Evolutionary conservation across 1,140 invertebrate genomes (phyloP).

Genomic region (Calliopsis andreniformis): DNA sequence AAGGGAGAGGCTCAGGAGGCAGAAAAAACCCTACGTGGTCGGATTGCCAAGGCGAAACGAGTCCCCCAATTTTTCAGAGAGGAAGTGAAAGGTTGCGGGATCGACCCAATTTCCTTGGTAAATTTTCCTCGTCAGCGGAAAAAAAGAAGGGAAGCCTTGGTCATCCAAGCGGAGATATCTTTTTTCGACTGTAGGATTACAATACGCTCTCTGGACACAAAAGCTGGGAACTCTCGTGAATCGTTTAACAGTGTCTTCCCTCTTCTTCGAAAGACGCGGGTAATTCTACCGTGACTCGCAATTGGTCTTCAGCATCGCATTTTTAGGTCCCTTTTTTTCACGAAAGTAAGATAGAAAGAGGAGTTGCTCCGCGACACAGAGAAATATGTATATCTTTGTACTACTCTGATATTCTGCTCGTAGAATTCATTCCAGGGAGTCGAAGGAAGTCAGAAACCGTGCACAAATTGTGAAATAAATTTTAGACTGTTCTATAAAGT

Average conservation of each 20-base stretch:
- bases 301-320: too few species aligned
- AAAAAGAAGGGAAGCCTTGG: not conserved
- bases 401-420: too few species aligned
- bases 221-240: not conserved
- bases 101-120: conserved; percentile 38
- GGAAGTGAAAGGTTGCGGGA: not conserved
- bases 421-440: too few species aligned
- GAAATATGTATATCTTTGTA: too few species aligned
- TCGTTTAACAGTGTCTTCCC: not conserved
- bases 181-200: conserved; percentile 7
- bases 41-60: conserved; percentile 7
- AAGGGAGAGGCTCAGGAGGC: not conserved
- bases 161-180: not conserved
- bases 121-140: conserved; percentile 41
- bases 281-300: too few species aligned
- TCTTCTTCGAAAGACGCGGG: too few species aligned
- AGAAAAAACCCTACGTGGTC: not conserved
- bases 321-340: too few species aligned
- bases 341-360: too few species aligned
- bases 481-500: too few species aligned
- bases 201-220: not conserved
- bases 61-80: not conserved
- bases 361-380: too few species aligned
- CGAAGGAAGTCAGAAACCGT: too few species aligned
- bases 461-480: too few species aligned